A percentile compares a stretch with the other conserved stretches of the same genome.
phyloP scores from a whole-genome alignment of 2,888 invertebrate genomes.

The Actias luna region DNA sequence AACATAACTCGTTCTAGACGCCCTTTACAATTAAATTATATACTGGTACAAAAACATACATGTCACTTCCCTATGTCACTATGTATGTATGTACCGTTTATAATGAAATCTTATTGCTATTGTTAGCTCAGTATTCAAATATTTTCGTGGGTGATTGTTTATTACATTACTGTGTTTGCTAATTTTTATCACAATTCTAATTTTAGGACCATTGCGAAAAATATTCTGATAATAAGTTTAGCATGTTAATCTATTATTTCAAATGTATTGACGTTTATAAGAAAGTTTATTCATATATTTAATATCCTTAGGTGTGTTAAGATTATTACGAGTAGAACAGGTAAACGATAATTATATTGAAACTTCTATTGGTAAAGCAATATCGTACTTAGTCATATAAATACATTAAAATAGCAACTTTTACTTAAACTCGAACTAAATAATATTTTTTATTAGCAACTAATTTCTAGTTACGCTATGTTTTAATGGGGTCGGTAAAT shows the following conservation, averaged over 20 bases:
- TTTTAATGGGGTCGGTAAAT: too few species aligned
- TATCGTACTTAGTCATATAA: background rate
- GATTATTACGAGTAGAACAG: background rate
- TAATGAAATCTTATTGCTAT: background rate
- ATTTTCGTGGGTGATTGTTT: background rate
- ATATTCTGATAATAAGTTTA: background rate
- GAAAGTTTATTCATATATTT: background rate
- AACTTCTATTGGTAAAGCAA: background rate
- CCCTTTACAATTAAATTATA: slow-evolving; percentile 43
- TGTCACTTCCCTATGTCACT: slow-evolving; percentile 6
- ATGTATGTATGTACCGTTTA: background rate
- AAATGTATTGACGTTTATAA: background rate
- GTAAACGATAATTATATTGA: background rate
- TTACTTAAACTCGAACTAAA: too few species aligned
- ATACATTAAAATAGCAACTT: background rate
- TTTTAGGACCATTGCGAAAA: background rate
- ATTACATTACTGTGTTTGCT: background rate
- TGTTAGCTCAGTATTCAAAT: background rate
- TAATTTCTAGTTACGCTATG: too few species aligned
- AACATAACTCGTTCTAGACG: slow-evolving; percentile 41
- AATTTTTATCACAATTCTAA: background rate
- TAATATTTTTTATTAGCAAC: too few species aligned
- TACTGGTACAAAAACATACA: slow-evolving; percentile 19
- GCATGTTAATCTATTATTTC: background rate
- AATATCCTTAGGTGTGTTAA: background rate